These are phyloP conservation scores for Sesia apiformis DNA, from an alignment of 2,888 invertebrate species.

Conservation along the genomic window DNA sequence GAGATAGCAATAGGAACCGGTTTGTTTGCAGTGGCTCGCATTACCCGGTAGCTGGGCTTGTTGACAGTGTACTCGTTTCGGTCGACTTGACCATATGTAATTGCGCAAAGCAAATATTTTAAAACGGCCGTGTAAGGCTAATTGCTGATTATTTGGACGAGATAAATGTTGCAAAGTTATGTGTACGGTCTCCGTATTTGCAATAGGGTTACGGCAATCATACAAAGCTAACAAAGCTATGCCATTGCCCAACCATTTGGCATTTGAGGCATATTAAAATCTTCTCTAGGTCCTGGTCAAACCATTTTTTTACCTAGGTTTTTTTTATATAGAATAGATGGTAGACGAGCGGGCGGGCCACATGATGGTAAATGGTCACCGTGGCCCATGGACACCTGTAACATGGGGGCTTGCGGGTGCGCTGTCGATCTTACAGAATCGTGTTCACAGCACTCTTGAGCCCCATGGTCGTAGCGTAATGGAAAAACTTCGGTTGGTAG, in stretches of 20 bases:
- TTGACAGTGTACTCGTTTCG: constrained; percentile 25
- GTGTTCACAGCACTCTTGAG: too few relatives aligned
- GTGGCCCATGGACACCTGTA: too few relatives aligned
- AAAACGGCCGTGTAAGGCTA: constrained; percentile 29
- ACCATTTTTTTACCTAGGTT: too few relatives aligned
- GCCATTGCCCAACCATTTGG: not conserved
- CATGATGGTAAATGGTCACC: too few relatives aligned
- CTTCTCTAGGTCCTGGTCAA: too few relatives aligned
- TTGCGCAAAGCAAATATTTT: constrained; percentile 50
- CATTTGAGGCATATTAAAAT: not conserved
- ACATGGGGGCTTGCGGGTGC: too few relatives aligned
- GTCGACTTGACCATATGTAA: constrained; percentile 12
- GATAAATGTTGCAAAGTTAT: constrained; percentile 21
- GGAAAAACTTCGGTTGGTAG: too few relatives aligned
- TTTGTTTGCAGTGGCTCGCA: constrained; percentile 26
- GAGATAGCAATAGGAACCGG: constrained; percentile 33
- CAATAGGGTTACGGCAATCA: not conserved
- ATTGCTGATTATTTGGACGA: constrained; percentile 39
- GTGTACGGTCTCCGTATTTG: not conserved
- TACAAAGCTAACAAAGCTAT: not conserved
- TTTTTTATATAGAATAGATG: too few relatives aligned
- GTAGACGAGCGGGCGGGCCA: too few relatives aligned
- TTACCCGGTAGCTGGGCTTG: constrained; percentile 18
- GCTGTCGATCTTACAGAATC: too few relatives aligned
- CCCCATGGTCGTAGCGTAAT: too few relatives aligned